These are phyloP conservation scores for Chrysotoxum bicinctum DNA, from an alignment of 2,888 invertebrate species.

Conservation along the genomic window DNA sequence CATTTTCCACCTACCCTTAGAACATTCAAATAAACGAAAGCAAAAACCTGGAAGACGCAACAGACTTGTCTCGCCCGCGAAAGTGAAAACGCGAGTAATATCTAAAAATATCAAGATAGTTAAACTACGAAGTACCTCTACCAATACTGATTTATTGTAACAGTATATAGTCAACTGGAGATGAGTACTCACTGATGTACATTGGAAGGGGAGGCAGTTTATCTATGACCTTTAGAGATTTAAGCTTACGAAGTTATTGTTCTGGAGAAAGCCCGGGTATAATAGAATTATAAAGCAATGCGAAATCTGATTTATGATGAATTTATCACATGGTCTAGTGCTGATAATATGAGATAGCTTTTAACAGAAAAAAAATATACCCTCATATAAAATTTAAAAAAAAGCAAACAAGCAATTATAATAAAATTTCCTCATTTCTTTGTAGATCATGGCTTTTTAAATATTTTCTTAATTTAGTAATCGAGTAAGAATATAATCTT, in stretches of 20 bases:
- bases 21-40: neutral
- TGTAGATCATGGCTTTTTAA: neutral
- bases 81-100: neutral
- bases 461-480: neutral
- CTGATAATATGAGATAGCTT: neutral
- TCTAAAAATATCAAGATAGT: neutral
- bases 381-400: neutral
- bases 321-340: neutral
- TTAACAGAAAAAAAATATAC: neutral
- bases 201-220: neutral
- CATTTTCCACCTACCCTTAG: neutral
- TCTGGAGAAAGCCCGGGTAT: neutral
- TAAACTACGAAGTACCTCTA: neutral
- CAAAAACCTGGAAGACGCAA: neutral
- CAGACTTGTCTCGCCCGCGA: neutral
- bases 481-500: too few relatives aligned
- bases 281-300: neutral
- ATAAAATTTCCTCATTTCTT: neutral
- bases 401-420: neutral
- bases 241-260: conserved; percentile 17
- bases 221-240: conserved; percentile 19
- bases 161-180: neutral
- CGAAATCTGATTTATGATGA: conserved; percentile 6
- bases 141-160: neutral
- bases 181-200: neutral